phyloP scores from a whole-genome alignment of 2,888 invertebrate species.

The Beris morrisii region DNA sequence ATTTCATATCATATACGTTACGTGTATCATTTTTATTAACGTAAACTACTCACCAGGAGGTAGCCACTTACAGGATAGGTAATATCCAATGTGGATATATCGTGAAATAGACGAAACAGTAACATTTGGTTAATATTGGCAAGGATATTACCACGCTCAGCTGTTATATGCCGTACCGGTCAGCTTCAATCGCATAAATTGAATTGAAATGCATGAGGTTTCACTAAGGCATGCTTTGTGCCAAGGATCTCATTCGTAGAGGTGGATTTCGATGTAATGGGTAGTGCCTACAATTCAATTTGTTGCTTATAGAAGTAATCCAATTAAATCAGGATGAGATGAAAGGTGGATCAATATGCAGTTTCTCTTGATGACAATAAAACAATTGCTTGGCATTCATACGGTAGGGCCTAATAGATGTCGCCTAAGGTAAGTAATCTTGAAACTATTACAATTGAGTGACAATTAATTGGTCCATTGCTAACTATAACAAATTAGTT shows the following conservation, averaged over 20 bases:
- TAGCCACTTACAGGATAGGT: constrained; percentile 13
- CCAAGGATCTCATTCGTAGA: constrained; percentile 10
- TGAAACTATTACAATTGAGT: too few relatives aligned
- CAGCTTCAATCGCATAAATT: constrained; percentile 31
- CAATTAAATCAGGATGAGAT: constrained; percentile 4
- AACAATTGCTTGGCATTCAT: too few relatives aligned
- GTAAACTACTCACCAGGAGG: constrained; percentile 6
- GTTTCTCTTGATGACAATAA: too few relatives aligned
- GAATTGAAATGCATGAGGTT: constrained; percentile 25
- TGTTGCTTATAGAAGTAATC: constrained; percentile 8
- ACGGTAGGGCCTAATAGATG: too few relatives aligned
- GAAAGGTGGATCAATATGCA: constrained; percentile 11
- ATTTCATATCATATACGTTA: constrained; percentile 32
- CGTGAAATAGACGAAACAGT: constrained; percentile 24
- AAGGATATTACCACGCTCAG: not conserved
- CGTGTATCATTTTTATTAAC: constrained; percentile 30
- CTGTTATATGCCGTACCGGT: constrained; percentile 1
- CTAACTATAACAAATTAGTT: too few relatives aligned
- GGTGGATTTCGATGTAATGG: too few relatives aligned
- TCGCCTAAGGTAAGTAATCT: too few relatives aligned
- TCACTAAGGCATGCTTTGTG: constrained; percentile 12
- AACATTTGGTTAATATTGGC: constrained; percentile 25
- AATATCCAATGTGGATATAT: constrained; percentile 29
- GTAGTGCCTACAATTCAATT: constrained; percentile 29
- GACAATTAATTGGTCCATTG: too few relatives aligned